These are phyloP conservation scores for Thalassaphorura encarpata DNA, from an alignment of 1,140 invertebrate species.

Conservation along the genomic window DNA sequence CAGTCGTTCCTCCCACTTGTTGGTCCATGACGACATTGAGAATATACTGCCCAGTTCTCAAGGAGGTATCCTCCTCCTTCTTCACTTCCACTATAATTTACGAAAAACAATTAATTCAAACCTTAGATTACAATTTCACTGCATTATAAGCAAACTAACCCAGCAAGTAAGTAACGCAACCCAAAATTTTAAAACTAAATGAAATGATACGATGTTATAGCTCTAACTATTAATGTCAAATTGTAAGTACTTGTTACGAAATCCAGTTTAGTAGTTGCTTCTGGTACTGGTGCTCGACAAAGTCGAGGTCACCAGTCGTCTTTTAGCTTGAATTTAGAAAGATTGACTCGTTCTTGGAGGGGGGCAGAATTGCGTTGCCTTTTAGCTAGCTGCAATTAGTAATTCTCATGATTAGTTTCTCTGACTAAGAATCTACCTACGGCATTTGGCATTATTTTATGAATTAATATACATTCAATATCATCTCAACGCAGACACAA, in stretches of 20 bases:
- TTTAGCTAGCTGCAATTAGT: too few species aligned
- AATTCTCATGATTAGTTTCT: too few species aligned
- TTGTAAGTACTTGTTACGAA: not conserved
- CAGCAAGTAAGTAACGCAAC: not conserved
- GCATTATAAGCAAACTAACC: not conserved
- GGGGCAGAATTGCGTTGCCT: too few species aligned
- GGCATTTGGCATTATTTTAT: too few species aligned
- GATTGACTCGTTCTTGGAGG: too few species aligned
- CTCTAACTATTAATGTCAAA: not conserved
- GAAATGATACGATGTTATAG: not conserved
- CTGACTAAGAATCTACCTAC: too few species aligned
- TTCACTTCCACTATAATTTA: constrained; percentile 2
- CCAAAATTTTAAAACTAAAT: not conserved
- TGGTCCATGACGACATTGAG: constrained; percentile 4
- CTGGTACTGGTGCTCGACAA: too few species aligned
- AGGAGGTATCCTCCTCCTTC: constrained; percentile 1
- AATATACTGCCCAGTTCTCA: not conserved
- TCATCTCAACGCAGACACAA: too few species aligned
- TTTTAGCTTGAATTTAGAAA: too few species aligned
- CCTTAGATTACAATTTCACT: not conserved
- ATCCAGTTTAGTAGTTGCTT: too few species aligned
- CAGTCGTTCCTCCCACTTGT: not conserved
- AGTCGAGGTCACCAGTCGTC: too few species aligned
- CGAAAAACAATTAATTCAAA: not conserved
- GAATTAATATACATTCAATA: too few species aligned